These are phyloP conservation scores for Zelleria hepariella DNA, from an alignment of 2,888 invertebrate species.

Conservation along the genomic window DNA sequence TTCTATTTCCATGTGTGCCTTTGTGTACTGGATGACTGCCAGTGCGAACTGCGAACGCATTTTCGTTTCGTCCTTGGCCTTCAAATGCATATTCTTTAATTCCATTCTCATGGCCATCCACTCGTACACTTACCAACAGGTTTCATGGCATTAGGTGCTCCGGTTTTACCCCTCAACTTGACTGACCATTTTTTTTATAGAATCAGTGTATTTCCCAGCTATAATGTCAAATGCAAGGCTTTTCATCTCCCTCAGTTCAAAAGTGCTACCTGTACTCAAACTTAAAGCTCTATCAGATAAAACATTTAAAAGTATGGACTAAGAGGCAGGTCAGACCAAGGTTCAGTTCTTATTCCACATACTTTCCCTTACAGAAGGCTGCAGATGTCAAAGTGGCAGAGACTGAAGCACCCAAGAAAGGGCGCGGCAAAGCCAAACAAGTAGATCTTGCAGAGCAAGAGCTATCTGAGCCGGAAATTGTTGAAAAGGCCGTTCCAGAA, in stretches of 20 bases:
- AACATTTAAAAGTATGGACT: neutral
- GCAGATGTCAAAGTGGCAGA: slow-evolving; percentile 43
- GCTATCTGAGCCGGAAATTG: slow-evolving; percentile 19
- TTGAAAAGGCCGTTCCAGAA: slow-evolving; percentile 26
- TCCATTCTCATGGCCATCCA: too few species aligned
- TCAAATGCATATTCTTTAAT: too few species aligned
- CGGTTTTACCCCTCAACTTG: too few species aligned
- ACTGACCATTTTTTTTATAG: too few species aligned
- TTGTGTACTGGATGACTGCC: too few species aligned
- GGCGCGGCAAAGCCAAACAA: slow-evolving; percentile 48
- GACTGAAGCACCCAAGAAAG: slow-evolving; percentile 48
- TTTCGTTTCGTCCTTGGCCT: too few species aligned
- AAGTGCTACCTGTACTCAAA: neutral
- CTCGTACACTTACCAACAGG: too few species aligned
- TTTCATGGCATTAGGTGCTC: too few species aligned
- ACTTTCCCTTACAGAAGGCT: slow-evolving; percentile 43
- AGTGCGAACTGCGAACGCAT: too few species aligned
- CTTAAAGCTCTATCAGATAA: neutral
- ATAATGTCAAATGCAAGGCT: neutral
- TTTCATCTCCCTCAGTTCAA: neutral
- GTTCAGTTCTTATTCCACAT: neutral
- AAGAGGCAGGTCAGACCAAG: neutral
- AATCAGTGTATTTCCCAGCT: too few species aligned
- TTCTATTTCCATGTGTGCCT: too few species aligned
- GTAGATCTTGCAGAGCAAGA: slow-evolving; percentile 20